phyloP scores from a whole-genome alignment of 2,113 vertebrate genomes.

The Heterotis niloticus region DNA sequence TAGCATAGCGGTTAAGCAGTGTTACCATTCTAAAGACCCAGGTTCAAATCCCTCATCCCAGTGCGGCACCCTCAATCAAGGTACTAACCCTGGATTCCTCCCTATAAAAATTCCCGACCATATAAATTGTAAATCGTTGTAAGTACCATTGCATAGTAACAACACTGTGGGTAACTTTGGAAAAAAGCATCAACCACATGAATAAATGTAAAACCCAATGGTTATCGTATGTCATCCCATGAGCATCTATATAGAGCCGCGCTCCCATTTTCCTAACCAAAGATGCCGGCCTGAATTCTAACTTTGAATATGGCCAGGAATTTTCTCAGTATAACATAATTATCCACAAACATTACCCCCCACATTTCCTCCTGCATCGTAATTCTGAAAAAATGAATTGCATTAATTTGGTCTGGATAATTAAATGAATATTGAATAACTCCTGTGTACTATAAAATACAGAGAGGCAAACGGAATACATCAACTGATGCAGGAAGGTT shows the following conservation, averaged over 20 bases:
- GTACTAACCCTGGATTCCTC: no score
- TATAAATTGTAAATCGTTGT: no score
- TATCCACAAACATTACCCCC: not conserved
- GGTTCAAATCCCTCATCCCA: no score
- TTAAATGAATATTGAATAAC: constrained; percentile 11
- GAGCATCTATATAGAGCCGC: not conserved
- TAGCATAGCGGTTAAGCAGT: not conserved
- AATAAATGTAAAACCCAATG: no score
- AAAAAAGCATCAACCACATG: no score
- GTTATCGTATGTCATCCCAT: not conserved
- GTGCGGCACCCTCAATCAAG: no score
- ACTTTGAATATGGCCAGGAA: not conserved
- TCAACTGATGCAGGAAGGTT: constrained; percentile 6
- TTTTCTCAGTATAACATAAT: not conserved
- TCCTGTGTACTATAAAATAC: not conserved
- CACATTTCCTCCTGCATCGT: not conserved
- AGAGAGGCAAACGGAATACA: not conserved
- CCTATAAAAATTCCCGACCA: no score
- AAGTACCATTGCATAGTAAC: no score
- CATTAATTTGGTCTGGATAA: not conserved
- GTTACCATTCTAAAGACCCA: no score
- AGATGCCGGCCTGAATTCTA: not conserved
- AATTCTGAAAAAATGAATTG: not conserved
- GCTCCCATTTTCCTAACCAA: not conserved
- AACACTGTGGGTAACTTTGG: no score